Base-by-base conservation (phyloP, 2,888 invertebrate species). In the Notodonta dromedarius region DNA sequence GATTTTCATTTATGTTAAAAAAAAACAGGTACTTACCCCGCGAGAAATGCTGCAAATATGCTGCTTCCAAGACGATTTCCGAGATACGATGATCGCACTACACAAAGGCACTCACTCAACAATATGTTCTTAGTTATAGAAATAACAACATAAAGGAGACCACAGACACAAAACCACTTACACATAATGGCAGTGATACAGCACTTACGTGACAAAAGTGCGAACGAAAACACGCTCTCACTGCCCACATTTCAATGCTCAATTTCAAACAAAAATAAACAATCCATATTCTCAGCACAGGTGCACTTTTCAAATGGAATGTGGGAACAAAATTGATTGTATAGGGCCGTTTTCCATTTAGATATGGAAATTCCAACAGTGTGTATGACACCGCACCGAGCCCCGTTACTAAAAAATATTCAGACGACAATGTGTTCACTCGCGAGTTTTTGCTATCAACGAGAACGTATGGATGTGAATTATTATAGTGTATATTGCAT, bases 241-340 rank as follows among this genome's bases (percentile, higher is more conserved):
- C 71, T 69, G 69, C 68, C 77, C 76, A 76, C 77, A 83, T 83
- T 82, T 77, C 82, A 83, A 83, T 84, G 83, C 79, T 80, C 81
- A 79, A 82, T 85, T 80, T 70, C 77, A 76, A 78, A 83, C 72
- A 72, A 84, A 85, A 85, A 81, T 80, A 84, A 84, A 86, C 84
- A 85, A 84, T 77, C 80, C 78, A 83, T 81, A 85, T 83, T 80
- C 84, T 79, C 83, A 84, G 80, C 88, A 79, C 91, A 91, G 91
- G 91, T 91, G 91, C 90, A 90, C 83, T 88, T 87, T 89, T 87
- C 84, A 86, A 91, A 90, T 88, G 85, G 90, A 86, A 90, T 89
- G 87, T 84, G 86, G 83, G 86, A 78, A 83, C 87, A 83, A 84
- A 91, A 91, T 91, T 90, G 92, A 91, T 91, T 90, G 89, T 89